A percentile compares a stretch with the other conserved stretches of the same genome.
phyloP scores from a whole-genome alignment of 2,888 invertebrate species.

The Monochamus alternatus region DNA sequence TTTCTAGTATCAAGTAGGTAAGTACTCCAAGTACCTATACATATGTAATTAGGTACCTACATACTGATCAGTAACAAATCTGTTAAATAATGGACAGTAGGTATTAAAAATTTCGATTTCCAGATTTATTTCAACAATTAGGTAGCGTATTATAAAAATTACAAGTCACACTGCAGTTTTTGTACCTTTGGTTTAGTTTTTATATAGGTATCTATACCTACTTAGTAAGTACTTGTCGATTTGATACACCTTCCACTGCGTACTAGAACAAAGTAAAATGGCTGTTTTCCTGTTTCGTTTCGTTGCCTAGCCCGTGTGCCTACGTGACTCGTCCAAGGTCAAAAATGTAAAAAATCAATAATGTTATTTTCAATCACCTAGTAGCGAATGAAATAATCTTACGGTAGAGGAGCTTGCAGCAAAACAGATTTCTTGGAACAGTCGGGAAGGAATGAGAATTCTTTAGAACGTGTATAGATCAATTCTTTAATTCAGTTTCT shows the following conservation, averaged over 20 bases:
- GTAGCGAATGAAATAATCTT: conserved; percentile 2
- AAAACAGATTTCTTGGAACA: neutral
- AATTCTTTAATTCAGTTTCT: too few species aligned
- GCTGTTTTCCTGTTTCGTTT: conserved; percentile 31
- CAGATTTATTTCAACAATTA: too few species aligned
- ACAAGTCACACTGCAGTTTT: too few species aligned
- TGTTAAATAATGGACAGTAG: too few species aligned
- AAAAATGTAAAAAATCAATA: conserved; percentile 11
- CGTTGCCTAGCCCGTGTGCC: conserved; percentile 11
- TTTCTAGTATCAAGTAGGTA: too few species aligned
- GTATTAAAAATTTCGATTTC: too few species aligned
- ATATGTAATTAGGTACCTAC: conserved; percentile 1
- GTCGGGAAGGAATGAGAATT: neutral
- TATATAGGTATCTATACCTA: too few species aligned
- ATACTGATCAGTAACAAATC: neutral
- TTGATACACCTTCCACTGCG: conserved; percentile 22
- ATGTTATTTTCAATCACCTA: conserved; percentile 14
- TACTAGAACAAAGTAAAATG: conserved; percentile 32
- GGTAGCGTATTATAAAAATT: too few species aligned
- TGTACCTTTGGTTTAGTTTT: too few species aligned
- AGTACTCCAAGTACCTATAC: neutral
- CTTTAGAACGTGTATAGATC: neutral
- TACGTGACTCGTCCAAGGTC: conserved; percentile 32
- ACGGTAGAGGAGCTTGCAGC: neutral
- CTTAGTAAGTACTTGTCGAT: neutral